Conservation (phyloP, 2,797 vertebrate genomes). For the Gallirallus australis region DNA sequence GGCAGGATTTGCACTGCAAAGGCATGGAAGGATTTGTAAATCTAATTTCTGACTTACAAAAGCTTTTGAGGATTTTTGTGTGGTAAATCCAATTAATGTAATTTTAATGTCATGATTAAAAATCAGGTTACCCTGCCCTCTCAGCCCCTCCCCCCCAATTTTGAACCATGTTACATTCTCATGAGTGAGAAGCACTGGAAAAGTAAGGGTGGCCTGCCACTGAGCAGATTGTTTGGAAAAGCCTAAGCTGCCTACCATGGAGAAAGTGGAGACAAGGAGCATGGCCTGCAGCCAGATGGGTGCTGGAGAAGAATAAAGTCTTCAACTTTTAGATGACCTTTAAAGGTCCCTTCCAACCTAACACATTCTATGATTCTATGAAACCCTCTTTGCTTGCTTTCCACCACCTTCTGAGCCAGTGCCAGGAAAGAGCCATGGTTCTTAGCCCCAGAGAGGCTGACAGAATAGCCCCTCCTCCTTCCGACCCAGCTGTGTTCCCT, state of each 20-base stretch:
- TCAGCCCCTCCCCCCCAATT: background rate
- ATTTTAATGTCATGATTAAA: conserved; percentile 13
- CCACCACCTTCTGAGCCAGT: background rate
- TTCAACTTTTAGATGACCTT: background rate
- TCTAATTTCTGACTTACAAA: conserved; percentile 43
- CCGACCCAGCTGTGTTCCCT: background rate
- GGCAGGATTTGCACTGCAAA: conserved; percentile 32
- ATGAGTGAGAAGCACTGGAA: background rate
- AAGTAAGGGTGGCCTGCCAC: background rate
- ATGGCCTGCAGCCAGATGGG: background rate
- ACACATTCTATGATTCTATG: too few species aligned
- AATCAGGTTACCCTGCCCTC: background rate
- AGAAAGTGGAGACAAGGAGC: background rate
- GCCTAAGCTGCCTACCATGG: background rate
- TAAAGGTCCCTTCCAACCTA: too few species aligned
- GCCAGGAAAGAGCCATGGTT: background rate
- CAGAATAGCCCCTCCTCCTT: background rate
- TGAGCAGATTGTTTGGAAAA: background rate
- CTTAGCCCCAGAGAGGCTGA: background rate
- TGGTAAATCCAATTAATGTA: conserved; percentile 35
- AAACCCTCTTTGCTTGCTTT: background rate
- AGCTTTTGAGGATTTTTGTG: conserved; percentile 26
- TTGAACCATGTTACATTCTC: background rate
- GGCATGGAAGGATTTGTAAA: conserved; percentile 51
- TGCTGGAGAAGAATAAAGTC: background rate